Percentiles rank a stretch among this genome's conserved stretches.
phyloP scores from a whole-genome alignment of 2,113 vertebrate genomes.

The Carassius auratus region DNA sequence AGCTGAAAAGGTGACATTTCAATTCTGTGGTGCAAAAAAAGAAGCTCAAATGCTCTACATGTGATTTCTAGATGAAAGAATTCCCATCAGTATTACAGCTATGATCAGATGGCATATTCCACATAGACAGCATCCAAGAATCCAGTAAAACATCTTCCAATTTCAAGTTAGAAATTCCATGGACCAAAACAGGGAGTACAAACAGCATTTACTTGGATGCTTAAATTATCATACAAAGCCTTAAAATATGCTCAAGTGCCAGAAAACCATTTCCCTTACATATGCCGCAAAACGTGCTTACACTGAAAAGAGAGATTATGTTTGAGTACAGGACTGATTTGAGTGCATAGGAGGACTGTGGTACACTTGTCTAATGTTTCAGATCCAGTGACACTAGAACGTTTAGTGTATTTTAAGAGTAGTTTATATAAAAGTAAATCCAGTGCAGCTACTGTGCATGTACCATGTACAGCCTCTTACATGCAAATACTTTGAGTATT shows the following conservation, averaged over 20 bases:
- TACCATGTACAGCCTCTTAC: slow-evolving; percentile 27
- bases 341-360: slow-evolving; percentile 7
- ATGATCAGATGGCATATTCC: slow-evolving; percentile 19
- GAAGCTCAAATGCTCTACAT: background rate
- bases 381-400: background rate
- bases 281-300: background rate
- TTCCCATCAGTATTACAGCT: slow-evolving; percentile 51
- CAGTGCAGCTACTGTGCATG: slow-evolving; percentile 42
- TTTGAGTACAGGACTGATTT: slow-evolving; percentile 13
- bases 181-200: slow-evolving; percentile 47
- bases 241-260: slow-evolving; percentile 28
- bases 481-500: slow-evolving; percentile 39
- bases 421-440: slow-evolving; percentile 10
- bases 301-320: slow-evolving; percentile 17
- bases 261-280: background rate
- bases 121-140: background rate
- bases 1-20: slow-evolving; percentile 27
- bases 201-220: slow-evolving; percentile 39
- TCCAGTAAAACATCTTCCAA: slow-evolving; percentile 9
- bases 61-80: background rate
- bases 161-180: slow-evolving; percentile 20
- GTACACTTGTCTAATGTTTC: background rate
- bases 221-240: slow-evolving; percentile 37
- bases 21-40: background rate
- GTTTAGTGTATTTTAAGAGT: background rate